Base-by-base conservation (phyloP, 2,888 invertebrate genomes). In the Mantis religiosa region DNA sequence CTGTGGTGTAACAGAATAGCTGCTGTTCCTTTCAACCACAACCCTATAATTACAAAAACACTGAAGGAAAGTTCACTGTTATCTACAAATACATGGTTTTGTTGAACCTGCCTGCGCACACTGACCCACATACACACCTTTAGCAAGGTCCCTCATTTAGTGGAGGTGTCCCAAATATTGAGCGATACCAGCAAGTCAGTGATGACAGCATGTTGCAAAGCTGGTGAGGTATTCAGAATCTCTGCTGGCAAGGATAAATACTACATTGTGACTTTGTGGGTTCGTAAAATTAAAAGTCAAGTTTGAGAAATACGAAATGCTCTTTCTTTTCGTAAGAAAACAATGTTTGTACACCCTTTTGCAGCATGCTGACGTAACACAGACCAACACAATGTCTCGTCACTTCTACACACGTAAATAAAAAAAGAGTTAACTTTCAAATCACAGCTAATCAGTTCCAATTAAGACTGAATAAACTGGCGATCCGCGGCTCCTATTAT, bases 121-220 rank as follows among this genome's bases (percentile, higher is more conserved):
- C 34, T 30, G n/a, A n/a, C 83, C 30, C 28, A 30, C 8, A 83
- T 25, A 25, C 34, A 25, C 28, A 83, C 28, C 9, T 14, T 27
- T 9, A 25, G 34, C 12, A 28, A 30, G 41, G n/a, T n/a, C n/a
- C 28, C 81, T 87, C 82, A 87, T 82, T 82, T 87, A 41, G 82
- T 20, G 54, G 54, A 82, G 34, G 82, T 34, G 30, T 87, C 87
- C 87, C 87, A 87, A n/a, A 82, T 87, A 82, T 87, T 82, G n/a
- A 82, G 82, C 25, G 86, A 86, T 9, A 81, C 86, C 54, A 86
- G 86, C 9, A 87, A n/a, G 82, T 7, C 82, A 82, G 15, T 82
- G 71, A 71, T 87, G 87, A 41, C 87, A 87, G 30, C 87, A 87
- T 1, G 87, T 87, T 34, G 87, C 87, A 82, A 87, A 87, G 82